phyloP scores from a whole-genome alignment of 2,797 vertebrate genomes.

The Pseudochaenichthys georgianus region DNA sequence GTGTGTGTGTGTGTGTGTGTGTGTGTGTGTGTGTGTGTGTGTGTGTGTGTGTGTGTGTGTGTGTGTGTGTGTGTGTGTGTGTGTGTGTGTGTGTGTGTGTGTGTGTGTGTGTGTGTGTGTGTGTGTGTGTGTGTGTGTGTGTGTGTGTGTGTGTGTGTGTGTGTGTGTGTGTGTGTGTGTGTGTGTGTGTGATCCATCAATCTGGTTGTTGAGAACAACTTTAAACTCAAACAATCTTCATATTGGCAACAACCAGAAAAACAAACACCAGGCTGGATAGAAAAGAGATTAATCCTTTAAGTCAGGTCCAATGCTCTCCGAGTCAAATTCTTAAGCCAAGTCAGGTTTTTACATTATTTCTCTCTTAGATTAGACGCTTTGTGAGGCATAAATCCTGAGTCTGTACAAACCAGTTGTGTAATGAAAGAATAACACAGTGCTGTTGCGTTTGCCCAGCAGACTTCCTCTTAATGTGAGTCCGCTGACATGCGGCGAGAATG shows the following conservation, averaged over 20 bases:
- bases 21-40: no score
- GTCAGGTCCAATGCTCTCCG: constrained; percentile 37
- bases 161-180: no score
- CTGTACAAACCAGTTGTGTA: constrained; percentile 53
- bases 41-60: no score
- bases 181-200: no score
- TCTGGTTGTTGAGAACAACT: background rate
- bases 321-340: constrained; percentile 67
- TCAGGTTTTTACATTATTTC: constrained; percentile 71
- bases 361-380: constrained; percentile 39
- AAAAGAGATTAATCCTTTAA: constrained; percentile 58
- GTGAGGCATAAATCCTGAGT: constrained; percentile 18
- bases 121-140: no score
- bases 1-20: no score
- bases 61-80: no score
- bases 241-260: constrained; percentile 27
- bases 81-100: no score
- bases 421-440: constrained; percentile 33
- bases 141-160: no score
- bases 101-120: no score
- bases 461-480: constrained; percentile 44
- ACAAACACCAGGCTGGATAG: constrained; percentile 30
- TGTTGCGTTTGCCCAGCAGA: constrained; percentile 12
- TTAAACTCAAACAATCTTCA: background rate
- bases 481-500: constrained; percentile 42